These are phyloP conservation scores for Coleophora flavipennella DNA, from an alignment of 2,888 invertebrate species.

Conservation along the genomic window DNA sequence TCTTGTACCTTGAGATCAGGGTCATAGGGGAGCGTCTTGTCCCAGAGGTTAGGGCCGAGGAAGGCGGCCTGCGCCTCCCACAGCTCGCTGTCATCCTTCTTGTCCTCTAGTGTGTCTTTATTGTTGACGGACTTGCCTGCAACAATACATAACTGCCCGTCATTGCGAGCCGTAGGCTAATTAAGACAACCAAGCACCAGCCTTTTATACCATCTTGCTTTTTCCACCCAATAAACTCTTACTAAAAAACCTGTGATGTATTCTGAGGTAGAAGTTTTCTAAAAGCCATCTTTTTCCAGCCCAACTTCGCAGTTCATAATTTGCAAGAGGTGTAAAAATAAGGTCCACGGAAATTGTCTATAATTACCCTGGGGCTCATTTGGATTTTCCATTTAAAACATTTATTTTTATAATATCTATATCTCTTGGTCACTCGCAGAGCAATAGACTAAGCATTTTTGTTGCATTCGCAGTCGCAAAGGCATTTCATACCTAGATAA, in stretches of 20 bases:
- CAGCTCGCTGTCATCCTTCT: constrained; percentile 87
- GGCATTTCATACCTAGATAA: constrained; percentile 1
- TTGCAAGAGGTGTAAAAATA: too few species aligned
- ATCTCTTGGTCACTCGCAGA: constrained; percentile 8
- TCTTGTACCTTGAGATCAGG: constrained; percentile 94
- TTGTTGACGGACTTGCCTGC: constrained; percentile 75
- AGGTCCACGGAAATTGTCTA: constrained; percentile 3
- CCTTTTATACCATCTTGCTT: constrained; percentile 2
- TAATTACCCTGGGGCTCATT: constrained; percentile 5
- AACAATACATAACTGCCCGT: constrained; percentile 59
- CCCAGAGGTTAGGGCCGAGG: constrained; percentile 96
- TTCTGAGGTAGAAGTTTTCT: too few species aligned
- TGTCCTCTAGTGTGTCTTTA: constrained; percentile 77
- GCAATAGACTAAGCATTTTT: constrained; percentile 2
- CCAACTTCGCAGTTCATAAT: too few species aligned
- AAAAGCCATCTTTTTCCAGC: too few species aligned
- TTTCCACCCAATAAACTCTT: too few species aligned
- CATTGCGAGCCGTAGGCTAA: constrained; percentile 27
- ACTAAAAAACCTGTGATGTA: too few species aligned
- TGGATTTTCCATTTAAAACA: neutral
- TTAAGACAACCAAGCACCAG: constrained; percentile 7
- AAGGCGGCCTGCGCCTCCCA: constrained; percentile 97
- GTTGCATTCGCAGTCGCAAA: constrained; percentile 6
- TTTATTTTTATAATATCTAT: too few species aligned
- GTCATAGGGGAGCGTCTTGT: constrained; percentile 92